Evolutionary conservation across 2,113 vertebrate species (phyloP), one percentile per base, ranked within the genome.

Genomic region (Pachycephala philippinensis): DNA sequence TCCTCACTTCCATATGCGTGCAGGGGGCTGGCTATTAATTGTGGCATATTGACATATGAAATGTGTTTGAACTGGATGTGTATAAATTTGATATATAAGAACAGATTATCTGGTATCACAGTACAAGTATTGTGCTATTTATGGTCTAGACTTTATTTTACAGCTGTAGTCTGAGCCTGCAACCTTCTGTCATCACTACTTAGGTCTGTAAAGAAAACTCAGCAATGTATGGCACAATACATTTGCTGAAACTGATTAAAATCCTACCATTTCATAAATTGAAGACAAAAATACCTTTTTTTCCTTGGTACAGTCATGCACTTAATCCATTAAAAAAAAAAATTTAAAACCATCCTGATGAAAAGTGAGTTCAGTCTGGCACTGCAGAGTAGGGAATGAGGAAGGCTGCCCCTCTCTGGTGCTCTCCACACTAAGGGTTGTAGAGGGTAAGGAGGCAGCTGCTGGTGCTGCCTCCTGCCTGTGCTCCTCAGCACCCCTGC

Each of bases 341-440:
- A 35, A 9, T 40, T 40, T 12, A 22, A 54, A 76, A 24, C 61
- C 2, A 53, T 63, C 16, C 15, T 9, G 5, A 20, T 76, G 44
- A 60, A 72, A 77, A 37, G 15, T 2, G 4, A 35, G 18, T 84
- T 81, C 40, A 33, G 19, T 57, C 31, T 93, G 66, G n/a, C 39
- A 14, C 5, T 39, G 30, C 18, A 77, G 63, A 54, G 30, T 11
- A 42, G 50, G 33, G 28, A 33, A 47, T 37, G 27, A 79, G 22
- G 26, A 23, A 42, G 19, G 11, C n/a, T 77, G 44, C 26, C 10
- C 15, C 13, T 56, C 3, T 53, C 28, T 0, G 0, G 21, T 3
- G 5, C 49, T 44, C 53, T 82, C 28, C 35, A 1, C 3, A 0
- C 5, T 22, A 6, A 50, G 26, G 26, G 33, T 6, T 81, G 28